A percentile compares a stretch with the other conserved stretches of the same genome.
phyloP scores from a whole-genome alignment of 1,140 invertebrate species.

The Achatina immaculata region DNA sequence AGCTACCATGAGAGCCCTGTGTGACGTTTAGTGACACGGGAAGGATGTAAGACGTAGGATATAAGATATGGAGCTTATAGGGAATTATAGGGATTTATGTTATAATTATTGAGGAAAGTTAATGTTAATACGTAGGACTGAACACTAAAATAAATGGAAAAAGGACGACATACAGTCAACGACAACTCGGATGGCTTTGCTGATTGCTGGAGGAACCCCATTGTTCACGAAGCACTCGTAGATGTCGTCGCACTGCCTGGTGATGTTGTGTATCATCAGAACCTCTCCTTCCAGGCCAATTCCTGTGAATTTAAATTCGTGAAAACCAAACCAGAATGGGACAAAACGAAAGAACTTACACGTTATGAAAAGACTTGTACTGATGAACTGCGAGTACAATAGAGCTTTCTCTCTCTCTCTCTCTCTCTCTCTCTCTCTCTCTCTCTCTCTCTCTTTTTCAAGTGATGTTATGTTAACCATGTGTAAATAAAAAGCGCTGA shows the following conservation, averaged over 20 bases:
- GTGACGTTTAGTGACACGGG: too few relatives aligned
- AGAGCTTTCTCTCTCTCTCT: neutral
- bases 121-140: too few relatives aligned
- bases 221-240: slow-evolving; percentile 67
- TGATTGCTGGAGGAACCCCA: slow-evolving; percentile 58
- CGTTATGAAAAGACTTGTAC: neutral
- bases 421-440: neutral
- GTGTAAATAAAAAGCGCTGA: too few relatives aligned
- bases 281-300: slow-evolving; percentile 58
- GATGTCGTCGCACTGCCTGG: slow-evolving; percentile 60
- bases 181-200: slow-evolving; percentile 59
- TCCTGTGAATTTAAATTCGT: slow-evolving; percentile 38
- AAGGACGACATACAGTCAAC: slow-evolving; percentile 69
- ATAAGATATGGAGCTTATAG: too few relatives aligned
- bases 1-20: too few relatives aligned
- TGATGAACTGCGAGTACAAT: neutral
- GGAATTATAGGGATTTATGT: too few relatives aligned
- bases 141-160: too few relatives aligned
- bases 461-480: too few relatives aligned
- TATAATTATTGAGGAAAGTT: too few relatives aligned
- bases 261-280: slow-evolving; percentile 63
- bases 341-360: neutral
- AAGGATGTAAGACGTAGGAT: too few relatives aligned
- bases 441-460: too few relatives aligned
- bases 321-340: neutral